phyloP scores from a whole-genome alignment of 1,140 invertebrate genomes.

The Caenorhabditis briggsae region DNA sequence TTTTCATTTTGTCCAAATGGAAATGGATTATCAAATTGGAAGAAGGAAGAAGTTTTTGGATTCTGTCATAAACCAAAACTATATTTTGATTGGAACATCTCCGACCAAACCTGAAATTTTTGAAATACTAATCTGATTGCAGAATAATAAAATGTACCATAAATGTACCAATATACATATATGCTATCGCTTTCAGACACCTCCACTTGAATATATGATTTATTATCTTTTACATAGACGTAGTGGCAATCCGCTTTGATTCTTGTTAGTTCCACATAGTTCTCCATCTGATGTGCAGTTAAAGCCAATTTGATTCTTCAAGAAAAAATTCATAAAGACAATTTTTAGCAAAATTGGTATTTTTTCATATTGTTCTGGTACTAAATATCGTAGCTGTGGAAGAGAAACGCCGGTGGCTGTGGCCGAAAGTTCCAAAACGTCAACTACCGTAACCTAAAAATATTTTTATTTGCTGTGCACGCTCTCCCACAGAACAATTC shows the following conservation, averaged over 20 bases:
- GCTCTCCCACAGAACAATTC: no score
- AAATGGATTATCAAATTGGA: background rate
- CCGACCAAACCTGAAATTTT: background rate
- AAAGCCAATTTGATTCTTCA: conserved; percentile 3
- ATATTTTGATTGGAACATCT: background rate
- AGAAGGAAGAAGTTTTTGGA: background rate
- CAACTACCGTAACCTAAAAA: no score
- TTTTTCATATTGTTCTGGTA: no score
- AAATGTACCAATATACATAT: background rate
- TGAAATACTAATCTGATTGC: background rate
- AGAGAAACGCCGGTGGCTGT: no score
- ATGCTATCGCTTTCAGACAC: background rate
- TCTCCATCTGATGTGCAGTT: background rate
- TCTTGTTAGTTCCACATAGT: background rate
- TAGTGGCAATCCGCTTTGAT: background rate
- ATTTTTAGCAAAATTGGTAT: no score
- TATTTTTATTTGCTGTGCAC: no score
- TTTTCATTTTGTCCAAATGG: background rate
- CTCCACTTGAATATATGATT: conserved; percentile 7
- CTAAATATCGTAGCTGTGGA: no score
- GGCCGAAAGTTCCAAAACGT: no score
- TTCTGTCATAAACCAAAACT: background rate
- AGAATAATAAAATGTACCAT: background rate
- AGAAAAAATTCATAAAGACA: background rate
- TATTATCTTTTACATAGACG: background rate